Conservation (phyloP, 1,140 invertebrate genomes). For the Diorhabda carinulata region DNA sequence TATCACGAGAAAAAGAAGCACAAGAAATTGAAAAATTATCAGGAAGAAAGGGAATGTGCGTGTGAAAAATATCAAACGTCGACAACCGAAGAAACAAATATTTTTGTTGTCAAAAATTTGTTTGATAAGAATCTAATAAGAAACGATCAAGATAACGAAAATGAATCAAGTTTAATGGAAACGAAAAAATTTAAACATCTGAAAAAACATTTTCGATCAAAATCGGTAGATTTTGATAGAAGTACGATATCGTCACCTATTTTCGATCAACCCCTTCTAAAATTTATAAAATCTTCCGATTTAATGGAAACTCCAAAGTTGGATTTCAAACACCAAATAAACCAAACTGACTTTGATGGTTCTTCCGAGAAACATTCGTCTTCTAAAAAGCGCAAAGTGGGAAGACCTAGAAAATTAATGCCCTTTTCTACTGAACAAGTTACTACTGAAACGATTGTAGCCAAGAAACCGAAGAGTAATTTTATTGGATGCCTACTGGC, state of each 20-base stretch:
- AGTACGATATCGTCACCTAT: slow-evolving; percentile 43
- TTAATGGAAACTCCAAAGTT: slow-evolving; percentile 32
- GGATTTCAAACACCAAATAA: slow-evolving; percentile 22
- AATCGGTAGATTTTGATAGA: slow-evolving; percentile 34
- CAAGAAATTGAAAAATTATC: slow-evolving; percentile 23
- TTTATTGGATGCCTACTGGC: slow-evolving; percentile 61
- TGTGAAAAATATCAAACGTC: slow-evolving; percentile 47
- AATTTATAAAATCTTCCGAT: slow-evolving; percentile 47
- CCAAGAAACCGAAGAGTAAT: slow-evolving; percentile 68
- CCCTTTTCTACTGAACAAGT: slow-evolving; percentile 57
- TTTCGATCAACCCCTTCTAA: slow-evolving; percentile 41
- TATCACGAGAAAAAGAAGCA: slow-evolving; percentile 27
- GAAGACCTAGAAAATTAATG: slow-evolving; percentile 70
- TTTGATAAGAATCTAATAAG: too few relatives aligned
- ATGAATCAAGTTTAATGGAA: background rate
- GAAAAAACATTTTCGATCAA: slow-evolving; percentile 3
- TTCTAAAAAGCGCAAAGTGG: slow-evolving; percentile 79
- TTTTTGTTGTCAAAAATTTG: background rate
- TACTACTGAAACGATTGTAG: slow-evolving; percentile 73
- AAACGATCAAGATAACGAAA: background rate
- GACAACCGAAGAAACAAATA: slow-evolving; percentile 45
- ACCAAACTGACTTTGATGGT: slow-evolving; percentile 24
- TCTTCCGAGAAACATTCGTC: slow-evolving; percentile 50
- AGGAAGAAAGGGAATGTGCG: slow-evolving; percentile 21
- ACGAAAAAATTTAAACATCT: slow-evolving; percentile 59